Evolutionary conservation across 2,888 invertebrate species (phyloP), one percentile per base, ranked within the genome.

Genomic region (Dryocosmus kuriphilus): DNA sequence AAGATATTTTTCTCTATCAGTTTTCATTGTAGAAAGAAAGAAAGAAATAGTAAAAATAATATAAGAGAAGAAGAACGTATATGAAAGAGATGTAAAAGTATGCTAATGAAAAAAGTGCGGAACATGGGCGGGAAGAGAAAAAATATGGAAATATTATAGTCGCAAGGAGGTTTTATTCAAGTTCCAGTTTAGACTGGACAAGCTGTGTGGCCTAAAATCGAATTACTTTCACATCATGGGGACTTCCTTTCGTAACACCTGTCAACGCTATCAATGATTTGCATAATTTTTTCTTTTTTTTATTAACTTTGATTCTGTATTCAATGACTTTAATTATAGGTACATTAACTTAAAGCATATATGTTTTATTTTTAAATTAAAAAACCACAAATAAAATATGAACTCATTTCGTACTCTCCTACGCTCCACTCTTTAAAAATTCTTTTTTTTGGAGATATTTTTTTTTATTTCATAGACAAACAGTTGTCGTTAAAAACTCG

Each of bases 201-300:
- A 51, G n/a, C 51, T 51, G 51, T n/a, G 51, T 51, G 51, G 51
- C 9, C 51, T 51, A n/a, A 51, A 51, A 51, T 51, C n/a, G 51
- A n/a, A 51, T 51, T 51, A 51, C n/a, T n/a, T 51, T 51, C 51
- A 16, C 51, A 51, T 8, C n/a, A n/a, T n/a, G n/a, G 51, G n/a
- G n/a, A 51, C 51, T 51, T n/a, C 51, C 51, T 51, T 51, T 51
- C 51, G 9, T 51, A 51, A 51, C 51, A 51, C 9, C n/a, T 51
- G 51, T n/a, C 7, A 41, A 41, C 41, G 16, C 41, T 41, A 16
- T 16, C 41, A 1, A 41, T 41, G 16, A 41, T 41, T 41, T 41
- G 0, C 5, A 41, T 41, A 41, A 4, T 41, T 41, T 41, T 41
- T 41, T 14, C 4, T 4, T 38, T 3, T 14, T 38, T 38, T 2